A percentile compares a stretch with the other conserved stretches of the same genome.
Evolutionary conservation across 2,113 vertebrate genomes (phyloP).

Genomic region (Procavia capensis): DNA sequence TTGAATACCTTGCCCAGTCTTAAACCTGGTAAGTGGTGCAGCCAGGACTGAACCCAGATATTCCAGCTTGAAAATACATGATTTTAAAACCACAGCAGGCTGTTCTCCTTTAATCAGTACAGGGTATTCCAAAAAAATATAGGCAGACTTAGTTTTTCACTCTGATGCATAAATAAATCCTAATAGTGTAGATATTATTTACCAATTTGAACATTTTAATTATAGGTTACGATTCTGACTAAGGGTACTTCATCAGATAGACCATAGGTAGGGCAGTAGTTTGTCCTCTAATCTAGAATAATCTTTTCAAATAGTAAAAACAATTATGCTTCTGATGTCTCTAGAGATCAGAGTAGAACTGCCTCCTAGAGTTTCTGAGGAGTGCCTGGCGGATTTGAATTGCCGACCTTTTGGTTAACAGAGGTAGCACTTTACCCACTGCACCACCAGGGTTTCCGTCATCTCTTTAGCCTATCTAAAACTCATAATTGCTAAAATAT

Average conservation of each 20-base stretch:
- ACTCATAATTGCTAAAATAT: conserved; percentile 17
- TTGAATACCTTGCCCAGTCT: not conserved
- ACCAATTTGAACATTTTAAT: not conserved
- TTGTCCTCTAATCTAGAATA: not conserved
- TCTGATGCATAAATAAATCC: not conserved
- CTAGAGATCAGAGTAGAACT: too few species aligned
- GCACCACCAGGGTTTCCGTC: too few species aligned
- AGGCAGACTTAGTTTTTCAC: not conserved
- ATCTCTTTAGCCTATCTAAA: not conserved
- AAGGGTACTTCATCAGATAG: not conserved
- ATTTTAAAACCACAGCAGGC: not conserved
- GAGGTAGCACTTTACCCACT: too few species aligned
- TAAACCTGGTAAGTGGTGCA: not conserved
- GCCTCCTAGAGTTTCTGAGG: too few species aligned
- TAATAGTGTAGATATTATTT: not conserved
- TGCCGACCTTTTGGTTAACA: too few species aligned
- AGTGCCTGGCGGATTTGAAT: too few species aligned
- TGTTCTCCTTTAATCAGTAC: not conserved
- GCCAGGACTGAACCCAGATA: not conserved
- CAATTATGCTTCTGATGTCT: not conserved
- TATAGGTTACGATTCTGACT: not conserved
- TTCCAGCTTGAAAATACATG: not conserved
- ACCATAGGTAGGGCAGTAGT: not conserved
- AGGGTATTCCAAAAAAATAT: not conserved
- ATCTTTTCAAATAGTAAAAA: not conserved